Conservation (phyloP, 2,888 invertebrate species). For the Achlya flavicornis region DNA sequence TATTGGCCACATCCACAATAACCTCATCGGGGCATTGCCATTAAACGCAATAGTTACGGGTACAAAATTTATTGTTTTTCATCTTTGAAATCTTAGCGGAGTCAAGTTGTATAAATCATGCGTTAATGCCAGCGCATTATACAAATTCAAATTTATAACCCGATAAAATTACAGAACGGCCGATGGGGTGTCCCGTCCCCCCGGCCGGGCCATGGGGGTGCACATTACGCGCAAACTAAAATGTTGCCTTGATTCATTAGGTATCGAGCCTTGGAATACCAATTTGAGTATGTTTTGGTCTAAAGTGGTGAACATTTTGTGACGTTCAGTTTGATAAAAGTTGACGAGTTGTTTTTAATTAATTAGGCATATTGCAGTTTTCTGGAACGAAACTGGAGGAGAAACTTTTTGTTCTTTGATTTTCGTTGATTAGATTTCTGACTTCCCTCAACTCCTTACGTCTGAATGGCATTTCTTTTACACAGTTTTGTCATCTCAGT, state of each 20-base stretch:
- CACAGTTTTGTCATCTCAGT: too few species aligned
- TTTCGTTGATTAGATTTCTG: too few species aligned
- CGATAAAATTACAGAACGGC: conserved; percentile 83
- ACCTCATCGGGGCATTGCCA: conserved; percentile 49
- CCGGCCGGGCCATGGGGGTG: conserved; percentile 34
- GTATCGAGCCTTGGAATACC: conserved; percentile 40
- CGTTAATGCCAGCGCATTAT: conserved; percentile 82
- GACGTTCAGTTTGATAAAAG: background rate
- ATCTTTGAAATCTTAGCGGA: conserved; percentile 84
- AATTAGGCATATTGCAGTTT: too few species aligned
- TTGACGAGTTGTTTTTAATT: too few species aligned
- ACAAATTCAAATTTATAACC: conserved; percentile 85
- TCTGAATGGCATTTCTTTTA: too few species aligned
- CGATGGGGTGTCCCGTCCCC: conserved; percentile 57
- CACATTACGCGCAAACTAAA: conserved; percentile 58
- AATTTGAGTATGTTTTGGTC: conserved; percentile 28
- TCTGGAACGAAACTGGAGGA: too few species aligned
- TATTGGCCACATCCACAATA: conserved; percentile 47
- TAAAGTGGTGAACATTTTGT: conserved; percentile 13
- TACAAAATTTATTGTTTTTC: conserved; percentile 83
- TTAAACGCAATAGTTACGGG: conserved; percentile 81
- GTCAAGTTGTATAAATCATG: conserved; percentile 83
- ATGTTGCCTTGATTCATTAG: conserved; percentile 78
- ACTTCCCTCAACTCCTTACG: too few species aligned
- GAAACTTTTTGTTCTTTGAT: too few species aligned